These are phyloP conservation scores for Spodoptera littoralis DNA, from an alignment of 2,888 invertebrate genomes.

Conservation along the genomic window DNA sequence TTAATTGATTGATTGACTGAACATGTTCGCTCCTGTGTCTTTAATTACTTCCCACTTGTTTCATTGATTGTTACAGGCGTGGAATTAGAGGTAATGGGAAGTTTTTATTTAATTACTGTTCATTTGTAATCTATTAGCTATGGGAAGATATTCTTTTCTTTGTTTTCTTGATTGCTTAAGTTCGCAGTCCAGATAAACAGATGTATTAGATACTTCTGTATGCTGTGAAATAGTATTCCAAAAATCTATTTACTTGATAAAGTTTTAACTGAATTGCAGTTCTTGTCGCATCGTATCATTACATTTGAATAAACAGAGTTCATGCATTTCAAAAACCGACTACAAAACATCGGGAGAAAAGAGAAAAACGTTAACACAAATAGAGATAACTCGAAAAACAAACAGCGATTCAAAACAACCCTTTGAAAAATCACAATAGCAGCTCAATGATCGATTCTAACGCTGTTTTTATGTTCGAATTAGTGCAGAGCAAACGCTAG, in stretches of 20 bases:
- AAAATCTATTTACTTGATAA: too few relatives aligned
- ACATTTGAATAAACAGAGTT: too few relatives aligned
- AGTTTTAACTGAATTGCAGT: too few relatives aligned
- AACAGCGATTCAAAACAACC: background rate
- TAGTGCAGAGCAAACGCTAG: constrained; percentile 37
- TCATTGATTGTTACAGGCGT: constrained; percentile 33
- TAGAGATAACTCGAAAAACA: too few relatives aligned
- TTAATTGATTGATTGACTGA: constrained; percentile 34
- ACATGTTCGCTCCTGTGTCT: constrained; percentile 26
- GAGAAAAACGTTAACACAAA: too few relatives aligned
- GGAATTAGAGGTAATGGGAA: constrained; percentile 13
- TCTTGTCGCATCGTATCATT: too few relatives aligned
- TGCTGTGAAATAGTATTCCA: too few relatives aligned
- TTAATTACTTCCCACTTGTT: constrained; percentile 41
- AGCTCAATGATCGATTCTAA: constrained; percentile 18
- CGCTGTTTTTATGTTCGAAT: constrained; percentile 45
- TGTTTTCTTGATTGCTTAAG: constrained; percentile 6
- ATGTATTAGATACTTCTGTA: too few relatives aligned
- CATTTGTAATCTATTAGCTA: constrained; percentile 12
- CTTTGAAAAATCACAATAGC: constrained; percentile 15
- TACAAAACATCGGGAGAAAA: too few relatives aligned
- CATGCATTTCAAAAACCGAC: too few relatives aligned
- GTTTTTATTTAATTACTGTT: constrained; percentile 26
- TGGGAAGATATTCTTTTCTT: constrained; percentile 22
- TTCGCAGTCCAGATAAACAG: too few relatives aligned